Base-by-base conservation (phyloP, 2,113 vertebrate species). In the Tricholaema leucomelas region DNA sequence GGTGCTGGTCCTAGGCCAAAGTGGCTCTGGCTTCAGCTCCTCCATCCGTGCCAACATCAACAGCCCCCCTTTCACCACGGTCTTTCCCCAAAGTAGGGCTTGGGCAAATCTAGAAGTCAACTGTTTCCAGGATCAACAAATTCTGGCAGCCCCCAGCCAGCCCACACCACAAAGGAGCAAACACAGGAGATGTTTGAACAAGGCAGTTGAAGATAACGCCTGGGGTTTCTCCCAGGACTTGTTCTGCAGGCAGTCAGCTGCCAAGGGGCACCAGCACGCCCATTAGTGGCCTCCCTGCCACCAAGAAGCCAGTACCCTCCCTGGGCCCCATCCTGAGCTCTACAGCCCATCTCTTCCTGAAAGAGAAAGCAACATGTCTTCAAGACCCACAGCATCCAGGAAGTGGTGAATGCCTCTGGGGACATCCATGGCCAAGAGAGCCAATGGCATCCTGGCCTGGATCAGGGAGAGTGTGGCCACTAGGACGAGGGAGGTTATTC, bases 351-450 rank as follows among this genome's bases (percentile, higher is more conserved):
- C 82, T 80, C 10, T 61, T 70, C 64, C 71, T 27, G 3, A 50
- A 9, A 65, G 13, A 60, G 36, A 23, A 63, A 69, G 18, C 2
- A 2, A 28, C 31, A 15, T 0, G 0, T 15, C 17, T 23, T 27
- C 23, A 58, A 88, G 58, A 71, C n/a, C 17, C 19, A 7, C 25
- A 48, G 8, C 24, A 42, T 4, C 24, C 3, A 4, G 27, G 71
- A 63, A 18, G 33, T 24, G 58, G 14, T 6, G 7, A 58, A 40
- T 3, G 1, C 4, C 40, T n/a, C 58, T 76, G 55, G 67, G 27
- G 25, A 78, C 8, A 30, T 7, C 40, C n/a, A n/a, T n/a, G n/a
- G n/a, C n/a, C n/a, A n/a, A n/a, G n/a, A n/a, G n/a, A n/a, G n/a
- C n/a, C n/a, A n/a, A n/a, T n/a, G n/a, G n/a, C n/a, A n/a, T n/a